Base-by-base conservation (phyloP, 2,888 invertebrate species). In the Octodonta nipae region DNA sequence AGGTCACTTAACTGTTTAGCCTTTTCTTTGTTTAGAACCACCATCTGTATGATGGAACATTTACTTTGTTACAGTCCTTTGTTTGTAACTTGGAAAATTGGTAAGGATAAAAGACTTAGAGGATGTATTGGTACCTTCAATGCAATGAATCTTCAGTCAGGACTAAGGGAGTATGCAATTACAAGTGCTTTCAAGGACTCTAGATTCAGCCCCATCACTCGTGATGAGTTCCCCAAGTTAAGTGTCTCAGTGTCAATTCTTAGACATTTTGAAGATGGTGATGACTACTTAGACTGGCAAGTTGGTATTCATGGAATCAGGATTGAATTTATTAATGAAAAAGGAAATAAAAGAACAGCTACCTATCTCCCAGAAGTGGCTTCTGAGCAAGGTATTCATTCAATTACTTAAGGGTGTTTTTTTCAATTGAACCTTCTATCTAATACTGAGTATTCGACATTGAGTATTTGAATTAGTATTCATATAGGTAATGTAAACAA, bases 51-150 rank as follows among this genome's bases (percentile, higher is more conserved):
- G 27, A 32, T 27, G 27, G 13, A n/a, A n/a, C n/a, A n/a, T n/a
- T n/a, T n/a, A n/a, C n/a, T 34, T 31, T 40, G 44, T 51, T 55
- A 22, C 44, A 91, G 91, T 65, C 98, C 98, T 34, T 71, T 98
- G 57, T 98, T 98, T 70, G 98, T 98, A 45, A 98, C 98, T 41
- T 98, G 98, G 98, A 88, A 91, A 66, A 89, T 91, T 58, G 98
- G 96, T 32, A 82, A 86, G 58, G 93, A 93, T 58, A 82, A 87
- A 55, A 78, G 91, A 44, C 73, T 98, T 40, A 77, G 98, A 44
- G 98, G 98, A 30, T 98, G 98, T 66, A 98, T 98, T 58, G 98
- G 98, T 38, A 98, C 98, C 29, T 99, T 98, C 63, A 91, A 88
- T 61, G 86, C 92, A 34, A 86, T 93, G 79, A 86, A 85, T 61